Percentiles rank a stretch among this genome's conserved stretches.
phyloP scores from a whole-genome alignment of 1,140 invertebrate genomes.

The Trachymyrmex cornetzi region DNA sequence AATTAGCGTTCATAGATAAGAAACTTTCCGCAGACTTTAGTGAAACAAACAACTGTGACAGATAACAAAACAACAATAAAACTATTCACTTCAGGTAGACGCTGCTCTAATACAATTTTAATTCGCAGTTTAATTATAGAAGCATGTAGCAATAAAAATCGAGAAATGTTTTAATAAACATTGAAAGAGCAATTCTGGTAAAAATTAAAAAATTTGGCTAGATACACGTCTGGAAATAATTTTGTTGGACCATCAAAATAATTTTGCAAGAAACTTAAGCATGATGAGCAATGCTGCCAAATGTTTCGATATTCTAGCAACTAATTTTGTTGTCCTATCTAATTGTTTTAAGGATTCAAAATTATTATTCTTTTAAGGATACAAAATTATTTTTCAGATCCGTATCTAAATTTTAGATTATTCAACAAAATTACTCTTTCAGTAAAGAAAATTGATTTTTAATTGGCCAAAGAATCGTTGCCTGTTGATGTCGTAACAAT shows the following conservation, averaged over 20 bases:
- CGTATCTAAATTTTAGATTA: too few relatives aligned
- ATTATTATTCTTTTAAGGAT: too few relatives aligned
- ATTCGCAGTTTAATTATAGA: background rate
- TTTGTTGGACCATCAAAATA: too few relatives aligned
- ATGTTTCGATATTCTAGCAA: too few relatives aligned
- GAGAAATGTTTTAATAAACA: background rate
- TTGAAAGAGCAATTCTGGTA: background rate
- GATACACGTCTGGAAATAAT: too few relatives aligned
- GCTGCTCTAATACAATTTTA: background rate
- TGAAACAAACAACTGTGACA: background rate
- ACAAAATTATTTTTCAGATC: too few relatives aligned
- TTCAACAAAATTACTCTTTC: too few relatives aligned
- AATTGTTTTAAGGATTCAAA: too few relatives aligned
- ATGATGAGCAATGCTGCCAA: too few relatives aligned
- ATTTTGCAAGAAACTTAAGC: too few relatives aligned
- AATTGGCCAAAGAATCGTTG: background rate
- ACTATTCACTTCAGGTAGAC: background rate
- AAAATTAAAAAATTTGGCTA: too few relatives aligned
- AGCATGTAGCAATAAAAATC: background rate
- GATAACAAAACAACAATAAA: background rate
- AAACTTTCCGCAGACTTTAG: background rate
- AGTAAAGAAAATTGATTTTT: background rate
- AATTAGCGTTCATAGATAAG: constrained; percentile 13
- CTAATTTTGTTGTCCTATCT: too few relatives aligned
- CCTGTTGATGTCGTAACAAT: background rate